A percentile compares a stretch with the other conserved stretches of the same genome.
Evolutionary conservation across 2,113 vertebrate genomes (phyloP).

Genomic region (Australoheros scitulus): DNA sequence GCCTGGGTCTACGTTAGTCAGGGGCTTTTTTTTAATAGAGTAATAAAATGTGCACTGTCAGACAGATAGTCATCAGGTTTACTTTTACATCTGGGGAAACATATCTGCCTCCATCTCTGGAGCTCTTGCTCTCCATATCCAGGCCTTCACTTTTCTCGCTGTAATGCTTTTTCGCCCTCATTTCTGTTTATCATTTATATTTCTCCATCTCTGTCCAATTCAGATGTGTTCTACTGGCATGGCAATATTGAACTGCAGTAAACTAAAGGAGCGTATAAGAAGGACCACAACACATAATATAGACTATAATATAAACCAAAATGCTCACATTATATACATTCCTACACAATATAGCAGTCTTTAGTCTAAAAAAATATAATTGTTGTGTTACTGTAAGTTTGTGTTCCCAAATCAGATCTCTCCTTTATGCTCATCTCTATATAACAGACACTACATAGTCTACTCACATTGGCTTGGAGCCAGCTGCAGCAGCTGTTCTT

Average conservation of each 20-base stretch:
- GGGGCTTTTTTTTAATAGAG: slow-evolving; percentile 70
- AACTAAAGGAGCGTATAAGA: neutral
- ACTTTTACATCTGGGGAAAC: slow-evolving; percentile 37
- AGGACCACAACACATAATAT: neutral
- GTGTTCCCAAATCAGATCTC: neutral
- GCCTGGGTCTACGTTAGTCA: slow-evolving; percentile 64
- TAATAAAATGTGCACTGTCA: slow-evolving; percentile 67
- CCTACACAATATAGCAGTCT: neutral
- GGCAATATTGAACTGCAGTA: neutral
- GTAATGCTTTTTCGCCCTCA: neutral
- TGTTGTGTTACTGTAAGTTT: neutral
- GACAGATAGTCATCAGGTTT: slow-evolving; percentile 70
- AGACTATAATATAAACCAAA: neutral
- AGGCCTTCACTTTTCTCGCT: neutral
- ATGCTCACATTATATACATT: neutral
- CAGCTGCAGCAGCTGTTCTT: neutral
- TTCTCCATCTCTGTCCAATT: neutral
- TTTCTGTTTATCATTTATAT: slow-evolving; percentile 26
- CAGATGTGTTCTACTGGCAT: too few relatives aligned
- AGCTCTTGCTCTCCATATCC: slow-evolving; percentile 37
- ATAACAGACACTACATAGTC: neutral
- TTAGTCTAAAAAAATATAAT: neutral
- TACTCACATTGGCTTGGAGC: neutral
- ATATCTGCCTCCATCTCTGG: slow-evolving; percentile 52
- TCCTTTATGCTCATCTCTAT: neutral